Percentiles rank a stretch among this genome's conserved stretches.
Conservation (phyloP, 2,888 invertebrate genomes). For the Tinea pellionella region DNA sequence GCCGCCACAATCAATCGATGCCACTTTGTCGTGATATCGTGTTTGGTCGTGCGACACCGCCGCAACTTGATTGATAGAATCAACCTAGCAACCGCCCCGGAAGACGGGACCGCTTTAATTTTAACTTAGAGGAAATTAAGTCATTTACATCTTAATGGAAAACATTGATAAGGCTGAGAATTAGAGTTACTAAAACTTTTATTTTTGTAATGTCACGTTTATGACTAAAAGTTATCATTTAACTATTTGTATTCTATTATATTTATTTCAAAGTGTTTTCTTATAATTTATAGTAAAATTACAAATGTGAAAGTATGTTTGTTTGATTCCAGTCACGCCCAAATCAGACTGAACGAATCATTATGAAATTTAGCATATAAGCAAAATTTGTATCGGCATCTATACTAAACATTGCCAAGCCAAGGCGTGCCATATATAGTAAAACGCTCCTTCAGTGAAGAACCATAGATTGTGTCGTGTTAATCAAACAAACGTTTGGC, state of each 20-base stretch:
- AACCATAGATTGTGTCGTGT: no score
- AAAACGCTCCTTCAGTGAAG: no score
- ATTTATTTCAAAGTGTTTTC: no score
- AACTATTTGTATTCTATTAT: no score
- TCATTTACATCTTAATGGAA: conserved; percentile 50
- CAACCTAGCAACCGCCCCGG: conserved; percentile 39
- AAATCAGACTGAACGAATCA: no score
- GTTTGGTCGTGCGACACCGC: conserved; percentile 28
- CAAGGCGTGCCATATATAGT: no score
- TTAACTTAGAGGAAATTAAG: conserved; percentile 44
- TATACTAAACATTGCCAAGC: no score
- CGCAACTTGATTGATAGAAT: conserved; percentile 45
- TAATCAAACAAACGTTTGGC: no score
- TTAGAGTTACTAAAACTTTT: background rate
- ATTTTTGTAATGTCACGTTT: background rate
- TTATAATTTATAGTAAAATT: background rate
- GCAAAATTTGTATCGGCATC: no score
- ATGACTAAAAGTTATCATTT: background rate
- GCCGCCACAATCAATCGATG: conserved; percentile 49
- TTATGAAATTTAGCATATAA: no score
- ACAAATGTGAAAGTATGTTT: no score
- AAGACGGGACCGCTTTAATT: conserved; percentile 11
- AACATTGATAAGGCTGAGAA: conserved; percentile 18
- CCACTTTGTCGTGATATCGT: conserved; percentile 48
- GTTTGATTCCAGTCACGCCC: no score